Base-by-base conservation (phyloP, 2,797 vertebrate genomes). In the Danionella dracula region DNA sequence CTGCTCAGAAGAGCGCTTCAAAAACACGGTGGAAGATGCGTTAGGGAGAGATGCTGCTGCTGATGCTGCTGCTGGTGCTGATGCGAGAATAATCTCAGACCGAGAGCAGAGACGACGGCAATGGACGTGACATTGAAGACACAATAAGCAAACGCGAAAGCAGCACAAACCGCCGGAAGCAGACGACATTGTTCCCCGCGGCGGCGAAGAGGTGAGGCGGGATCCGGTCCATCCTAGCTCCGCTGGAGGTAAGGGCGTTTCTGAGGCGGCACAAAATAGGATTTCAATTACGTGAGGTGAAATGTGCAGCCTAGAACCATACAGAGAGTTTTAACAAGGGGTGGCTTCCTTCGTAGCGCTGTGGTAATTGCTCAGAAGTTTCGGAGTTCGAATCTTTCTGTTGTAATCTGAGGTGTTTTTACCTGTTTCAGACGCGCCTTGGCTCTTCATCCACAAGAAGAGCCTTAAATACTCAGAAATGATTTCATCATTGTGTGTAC, bases 161-260 rank as follows among this genome's bases (percentile, higher is more conserved):
- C 1, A 1, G 37, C 8, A 44, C 35, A n/a, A 9, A 0, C 2
- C 5, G 17, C 44, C 40, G 4, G 6, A 3, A 3, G 3, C 10
- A 42, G 17, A 55, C 13, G n/a, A 5, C 12, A 21, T 4, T 8
- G 60, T 42, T 19, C 11, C 9, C 8, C 13, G 7, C 2, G 41
- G 45, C 29, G 2, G 16, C 35, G 40, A 27, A 37, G 17, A 67
- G 68, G 31, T 45, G 49, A 29, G 27, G 16, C 62, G 19, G 29
- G 29, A 44, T 48, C 61, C 61, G 72, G 63, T 58, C 66, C 66
- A 65, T 75, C 70, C 72, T 69, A 40, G 48, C 37, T 15, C 49
- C 46, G 58, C 57, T 61, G 55, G 62, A 81, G 79, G 80, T 82
- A 78, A 77, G 81, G 77, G 76, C 69, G 76, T 75, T 68, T 72